Base-by-base conservation (phyloP, 2,888 invertebrate genomes). In the Acanthosepion esculentum region DNA sequence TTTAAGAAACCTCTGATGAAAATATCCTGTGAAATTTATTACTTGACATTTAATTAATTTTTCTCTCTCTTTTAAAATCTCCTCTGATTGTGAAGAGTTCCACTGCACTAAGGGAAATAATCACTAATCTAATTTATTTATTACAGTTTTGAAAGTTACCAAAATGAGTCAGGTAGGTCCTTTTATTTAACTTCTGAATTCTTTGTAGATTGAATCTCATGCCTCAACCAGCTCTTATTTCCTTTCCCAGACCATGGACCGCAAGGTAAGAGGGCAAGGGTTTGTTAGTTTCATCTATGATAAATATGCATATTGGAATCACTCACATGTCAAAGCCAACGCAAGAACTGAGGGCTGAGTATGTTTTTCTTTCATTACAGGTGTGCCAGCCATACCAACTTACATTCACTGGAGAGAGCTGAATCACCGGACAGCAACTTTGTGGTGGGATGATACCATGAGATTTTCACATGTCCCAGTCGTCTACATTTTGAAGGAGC, bases 361-460 rank as follows among this genome's bases (percentile, higher is more conserved):
- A 15, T 78, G 12, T 78, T 78, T 78, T 78, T 78, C 78, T 78
- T n/a, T 78, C 78, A 48, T 48, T 92, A 23, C 92, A 92, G 92
- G 92, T 92, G 92, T 92, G 26, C 92, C 92, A 26, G 48, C 92
- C 92, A 92, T 92, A 92, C 92, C 92, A 29, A 92, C 92, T 48
- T 92, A 48, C 26, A 92, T 92, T 50, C 48, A 92, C 29, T 92
- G 92, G 92, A 48, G 92, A 48, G 92, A 92, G 48, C 23, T 92
- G 92, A 92, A 92, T 50, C 92, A 92, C 48, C 92, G 92, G 48
- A 92, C 92, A 12, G 92, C 92, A 92, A 92, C 92, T 50, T 50
- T 92, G 50, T 92, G 92, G 92, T 92, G 92, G 92, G 92, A 92
- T 29, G 92, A 92, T 50, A 92, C 92, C 48, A 92, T 92, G 92